Percentiles rank a stretch among this genome's conserved stretches.
phyloP scores from a whole-genome alignment of 1,140 invertebrate genomes.

The Caenorhabditis tropicalis region DNA sequence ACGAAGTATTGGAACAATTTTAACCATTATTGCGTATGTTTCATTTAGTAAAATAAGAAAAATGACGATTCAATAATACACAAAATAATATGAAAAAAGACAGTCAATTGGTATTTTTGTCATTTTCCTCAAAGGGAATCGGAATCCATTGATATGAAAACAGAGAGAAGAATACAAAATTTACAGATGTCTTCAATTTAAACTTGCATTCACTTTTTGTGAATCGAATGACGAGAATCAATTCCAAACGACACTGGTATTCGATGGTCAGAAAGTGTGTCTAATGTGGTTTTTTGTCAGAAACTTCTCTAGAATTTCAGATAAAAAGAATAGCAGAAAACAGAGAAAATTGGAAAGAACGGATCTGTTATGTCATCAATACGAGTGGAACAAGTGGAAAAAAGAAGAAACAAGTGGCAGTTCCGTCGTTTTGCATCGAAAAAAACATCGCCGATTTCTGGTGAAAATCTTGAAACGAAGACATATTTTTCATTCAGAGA shows the following conservation, averaged over 20 bases:
- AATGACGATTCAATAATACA: no score
- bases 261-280: background rate
- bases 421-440: background rate
- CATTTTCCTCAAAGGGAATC: no score
- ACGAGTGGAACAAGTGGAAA: slow-evolving; percentile 42
- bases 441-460: slow-evolving; percentile 42
- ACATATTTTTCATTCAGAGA: background rate
- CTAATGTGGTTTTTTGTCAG: no score
- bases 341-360: background rate
- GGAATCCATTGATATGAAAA: no score
- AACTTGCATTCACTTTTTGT: background rate
- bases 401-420: slow-evolving; percentile 32
- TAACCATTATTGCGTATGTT: background rate
- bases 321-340: background rate
- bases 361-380: slow-evolving; percentile 42
- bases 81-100: no score
- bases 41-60: no score
- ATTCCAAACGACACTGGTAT: slow-evolving; percentile 9
- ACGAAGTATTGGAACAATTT: background rate
- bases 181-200: background rate
- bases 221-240: background rate
- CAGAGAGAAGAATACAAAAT: background rate
- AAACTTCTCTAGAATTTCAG: background rate
- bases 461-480: background rate
- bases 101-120: no score